Evolutionary conservation across 1,140 invertebrate genomes (phyloP).

Genomic region (roundworm (Caenorhabditis elegans)): DNA sequence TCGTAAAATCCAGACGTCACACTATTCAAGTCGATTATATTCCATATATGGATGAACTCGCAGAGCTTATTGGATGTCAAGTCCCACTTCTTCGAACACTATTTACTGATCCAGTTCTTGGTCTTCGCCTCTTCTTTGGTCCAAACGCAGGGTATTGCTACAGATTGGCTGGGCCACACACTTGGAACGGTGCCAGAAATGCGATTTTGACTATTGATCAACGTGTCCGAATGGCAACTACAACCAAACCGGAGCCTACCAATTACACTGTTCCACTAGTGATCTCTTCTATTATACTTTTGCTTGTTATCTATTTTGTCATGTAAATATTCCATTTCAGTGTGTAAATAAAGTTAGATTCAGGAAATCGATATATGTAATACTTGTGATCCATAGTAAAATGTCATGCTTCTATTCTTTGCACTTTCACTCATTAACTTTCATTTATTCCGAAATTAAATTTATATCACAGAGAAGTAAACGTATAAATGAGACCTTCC

Average conservation of each 20-base stretch:
- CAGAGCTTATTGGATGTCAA: slow-evolving; percentile 66
- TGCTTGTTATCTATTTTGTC: background rate
- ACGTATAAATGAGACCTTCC: background rate
- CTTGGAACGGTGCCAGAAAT: slow-evolving; percentile 67
- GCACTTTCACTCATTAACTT: too few relatives aligned
- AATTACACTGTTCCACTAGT: background rate
- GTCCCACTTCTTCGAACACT: slow-evolving; percentile 64
- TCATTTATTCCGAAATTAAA: too few relatives aligned
- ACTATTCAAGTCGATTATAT: slow-evolving; percentile 66
- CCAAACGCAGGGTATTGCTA: slow-evolving; percentile 67
- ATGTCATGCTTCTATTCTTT: too few relatives aligned
- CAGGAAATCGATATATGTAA: too few relatives aligned
- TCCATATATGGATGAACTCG: slow-evolving; percentile 68
- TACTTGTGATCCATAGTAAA: too few relatives aligned
- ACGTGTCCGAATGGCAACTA: slow-evolving; percentile 50
- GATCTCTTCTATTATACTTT: background rate
- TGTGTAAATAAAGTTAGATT: background rate
- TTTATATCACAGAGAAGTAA: background rate
- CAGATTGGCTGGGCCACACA: slow-evolving; percentile 67
- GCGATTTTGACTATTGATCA: slow-evolving; percentile 63
- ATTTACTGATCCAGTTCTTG: slow-evolving; percentile 66
- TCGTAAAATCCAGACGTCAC: slow-evolving; percentile 51
- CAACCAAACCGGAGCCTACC: slow-evolving; percentile 37
- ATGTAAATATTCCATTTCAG: background rate
- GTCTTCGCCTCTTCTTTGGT: slow-evolving; percentile 44